Percentiles rank a stretch among this genome's conserved stretches.
phyloP scores from a whole-genome alignment of 2,888 invertebrate species.

The Dusona sp. region DNA sequence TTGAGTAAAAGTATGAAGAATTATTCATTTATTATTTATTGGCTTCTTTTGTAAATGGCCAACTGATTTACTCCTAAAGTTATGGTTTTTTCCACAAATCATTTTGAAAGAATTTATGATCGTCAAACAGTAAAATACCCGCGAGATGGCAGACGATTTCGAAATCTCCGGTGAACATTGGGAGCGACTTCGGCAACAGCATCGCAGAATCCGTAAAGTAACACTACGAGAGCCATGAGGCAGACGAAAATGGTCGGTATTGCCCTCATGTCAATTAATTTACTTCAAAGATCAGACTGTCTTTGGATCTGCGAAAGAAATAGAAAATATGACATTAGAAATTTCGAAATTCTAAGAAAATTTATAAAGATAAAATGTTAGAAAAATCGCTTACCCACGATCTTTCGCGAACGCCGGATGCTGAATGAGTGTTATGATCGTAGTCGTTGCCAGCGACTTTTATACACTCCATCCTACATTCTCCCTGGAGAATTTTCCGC shows the following conservation, averaged over 20 bases:
- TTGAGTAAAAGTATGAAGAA: too few species aligned
- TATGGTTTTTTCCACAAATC: neutral
- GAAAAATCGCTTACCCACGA: slow-evolving; percentile 57
- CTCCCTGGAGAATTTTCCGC: slow-evolving; percentile 63
- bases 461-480: slow-evolving; percentile 72
- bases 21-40: too few species aligned
- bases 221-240: slow-evolving; percentile 70
- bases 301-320: neutral
- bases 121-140: slow-evolving; percentile 31
- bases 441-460: slow-evolving; percentile 62
- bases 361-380: neutral
- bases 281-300: neutral
- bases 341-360: neutral
- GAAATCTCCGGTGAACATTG: slow-evolving; percentile 71
- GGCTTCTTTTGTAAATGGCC: neutral
- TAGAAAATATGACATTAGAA: neutral
- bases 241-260: slow-evolving; percentile 67
- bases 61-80: neutral
- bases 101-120: neutral
- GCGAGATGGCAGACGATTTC: slow-evolving; percentile 56
- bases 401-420: slow-evolving; percentile 55
- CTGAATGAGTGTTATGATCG: slow-evolving; percentile 55
- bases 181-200: slow-evolving; percentile 70
- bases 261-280: slow-evolving; percentile 71
- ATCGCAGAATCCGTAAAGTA: slow-evolving; percentile 72